Base-by-base conservation (phyloP, 1,140 invertebrate genomes). In the Monochamus saltuarius region DNA sequence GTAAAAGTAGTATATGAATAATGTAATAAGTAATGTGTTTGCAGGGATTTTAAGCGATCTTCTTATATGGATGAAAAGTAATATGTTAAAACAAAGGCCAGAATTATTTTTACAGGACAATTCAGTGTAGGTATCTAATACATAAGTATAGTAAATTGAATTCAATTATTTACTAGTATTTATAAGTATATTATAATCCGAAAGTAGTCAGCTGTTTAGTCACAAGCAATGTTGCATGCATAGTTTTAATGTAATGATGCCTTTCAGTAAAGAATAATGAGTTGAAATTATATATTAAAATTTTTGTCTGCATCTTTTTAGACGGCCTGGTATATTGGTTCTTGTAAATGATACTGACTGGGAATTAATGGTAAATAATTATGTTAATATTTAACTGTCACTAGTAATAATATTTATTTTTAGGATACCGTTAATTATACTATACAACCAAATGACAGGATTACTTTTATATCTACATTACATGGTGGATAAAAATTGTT, bases 271-370 rank as follows among this genome's bases (percentile, higher is more conserved):
- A n/a, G n/a, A n/a, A n/a, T n/a, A n/a, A n/a, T n/a, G n/a, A n/a
- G n/a, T n/a, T n/a, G n/a, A n/a, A n/a, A n/a, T n/a, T n/a, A n/a
- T n/a, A n/a, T n/a, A n/a, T 7, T 37, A 19, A 19, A n/a, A 17
- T 19, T 29, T 56, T 55, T 50, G 16, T 61, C 9, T 4, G 35
- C 38, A 46, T 59, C 47, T 62, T 65, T 84, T 73, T 53, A 93
- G 92, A 17, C 81, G 94, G 56, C 94, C 94, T 7, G 95, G 95
- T 37, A 97, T 97, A 67, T 78, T 98, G 36, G 93, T 97, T 3
- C 76, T 98, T 2, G 84, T 98, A 7, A 97, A 98, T 73, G 94
- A 97, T 68, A 82, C 87, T 0, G 95, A 98, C 75, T 98, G 94
- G 94, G 94, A 97, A 79, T 76, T 97, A 19, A 73, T 89, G 73